A percentile compares a stretch with the other conserved stretches of the same genome.
These are phyloP conservation scores for Asobara japonica DNA, from an alignment of 1,140 invertebrate genomes.

Conservation along the genomic window DNA sequence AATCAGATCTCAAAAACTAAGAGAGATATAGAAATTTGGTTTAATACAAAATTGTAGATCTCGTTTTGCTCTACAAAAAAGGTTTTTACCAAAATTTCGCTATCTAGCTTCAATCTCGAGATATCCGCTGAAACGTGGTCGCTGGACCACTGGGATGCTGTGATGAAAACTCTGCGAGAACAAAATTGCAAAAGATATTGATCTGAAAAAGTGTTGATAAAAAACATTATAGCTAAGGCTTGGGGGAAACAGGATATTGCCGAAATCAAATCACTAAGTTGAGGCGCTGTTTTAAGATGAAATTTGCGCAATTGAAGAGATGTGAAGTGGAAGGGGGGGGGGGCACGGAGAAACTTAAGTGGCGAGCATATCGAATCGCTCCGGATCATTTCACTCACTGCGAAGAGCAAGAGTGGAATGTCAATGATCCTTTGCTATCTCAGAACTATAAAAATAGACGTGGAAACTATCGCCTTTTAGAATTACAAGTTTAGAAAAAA, in stretches of 20 bases:
- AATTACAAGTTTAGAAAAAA: too few species aligned
- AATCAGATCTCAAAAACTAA: too few species aligned
- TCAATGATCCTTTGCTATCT: conserved; percentile 22
- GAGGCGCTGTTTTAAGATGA: neutral
- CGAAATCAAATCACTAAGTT: conserved; percentile 16
- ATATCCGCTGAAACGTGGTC: too few species aligned
- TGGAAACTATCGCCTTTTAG: too few species aligned
- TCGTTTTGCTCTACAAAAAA: too few species aligned
- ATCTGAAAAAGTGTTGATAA: neutral
- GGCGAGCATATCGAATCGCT: conserved; percentile 13
- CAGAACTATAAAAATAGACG: neutral
- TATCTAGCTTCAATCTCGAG: too few species aligned
- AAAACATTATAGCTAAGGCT: conserved; percentile 1
- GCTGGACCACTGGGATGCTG: too few species aligned
- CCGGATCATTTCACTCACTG: conserved; percentile 29
- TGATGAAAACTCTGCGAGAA: too few species aligned
- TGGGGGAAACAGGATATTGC: conserved; percentile 29
- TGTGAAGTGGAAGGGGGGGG: neutral
- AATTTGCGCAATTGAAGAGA: neutral
- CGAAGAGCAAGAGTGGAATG: conserved; percentile 31
- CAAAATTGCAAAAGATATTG: too few species aligned
- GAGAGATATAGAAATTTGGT: too few species aligned
- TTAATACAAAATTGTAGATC: too few species aligned
- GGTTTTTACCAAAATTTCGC: too few species aligned
- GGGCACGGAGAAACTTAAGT: conserved; percentile 31